Conservation (phyloP, 1,140 invertebrate species). For the Bombus pyrosoma region DNA sequence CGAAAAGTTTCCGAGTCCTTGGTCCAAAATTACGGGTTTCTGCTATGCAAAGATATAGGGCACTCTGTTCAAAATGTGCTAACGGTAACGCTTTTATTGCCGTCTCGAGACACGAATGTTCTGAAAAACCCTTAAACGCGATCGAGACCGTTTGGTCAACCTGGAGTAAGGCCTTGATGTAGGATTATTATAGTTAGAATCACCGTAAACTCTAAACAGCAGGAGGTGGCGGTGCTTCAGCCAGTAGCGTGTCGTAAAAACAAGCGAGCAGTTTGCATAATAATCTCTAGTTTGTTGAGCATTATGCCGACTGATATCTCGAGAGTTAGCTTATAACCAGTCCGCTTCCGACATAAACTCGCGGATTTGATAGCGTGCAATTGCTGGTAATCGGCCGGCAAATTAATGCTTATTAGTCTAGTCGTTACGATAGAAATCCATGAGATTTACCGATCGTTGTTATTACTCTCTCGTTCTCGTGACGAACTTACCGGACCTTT, state of each 20-base stretch:
- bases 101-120: background rate
- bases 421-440: constrained; percentile 19
- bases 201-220: background rate
- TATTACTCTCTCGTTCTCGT: background rate
- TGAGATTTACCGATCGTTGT: background rate
- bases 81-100: background rate
- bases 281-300: constrained; percentile 37
- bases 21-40: background rate
- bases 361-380: constrained; percentile 2
- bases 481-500: constrained; percentile 81
- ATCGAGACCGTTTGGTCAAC: background rate
- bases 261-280: constrained; percentile 38
- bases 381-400: constrained; percentile 12
- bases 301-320: constrained; percentile 36
- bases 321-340: constrained; percentile 24
- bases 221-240: background rate
- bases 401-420: constrained; percentile 17
- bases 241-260: constrained; percentile 25
- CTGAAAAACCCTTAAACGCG: background rate
- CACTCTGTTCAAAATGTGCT: background rate
- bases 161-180: background rate
- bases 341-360: constrained; percentile 10
- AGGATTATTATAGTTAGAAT: background rate
- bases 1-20: too few species aligned
- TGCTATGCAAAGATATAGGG: background rate